Evolutionary conservation across 2,888 invertebrate genomes (phyloP).

Genomic region (Ditylenchus weischeri): DNA sequence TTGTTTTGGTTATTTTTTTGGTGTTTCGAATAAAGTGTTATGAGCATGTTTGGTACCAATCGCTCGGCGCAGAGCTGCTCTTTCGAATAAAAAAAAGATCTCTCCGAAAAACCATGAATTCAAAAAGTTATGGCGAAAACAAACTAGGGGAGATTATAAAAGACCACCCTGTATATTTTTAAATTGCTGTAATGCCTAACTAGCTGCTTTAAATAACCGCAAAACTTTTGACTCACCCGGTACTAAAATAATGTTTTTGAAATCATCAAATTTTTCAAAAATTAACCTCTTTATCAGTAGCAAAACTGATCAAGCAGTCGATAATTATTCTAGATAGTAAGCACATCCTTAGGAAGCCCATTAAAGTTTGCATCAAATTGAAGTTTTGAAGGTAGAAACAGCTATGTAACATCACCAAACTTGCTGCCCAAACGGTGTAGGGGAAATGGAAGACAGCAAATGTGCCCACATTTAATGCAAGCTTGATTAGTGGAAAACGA

Average conservation of each 20-base stretch:
- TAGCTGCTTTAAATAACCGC: no score
- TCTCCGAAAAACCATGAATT: no score
- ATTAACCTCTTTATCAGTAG: constrained; percentile 24
- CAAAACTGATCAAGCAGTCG: constrained; percentile 24
- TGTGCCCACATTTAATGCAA: constrained; percentile 8
- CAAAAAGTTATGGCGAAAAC: no score
- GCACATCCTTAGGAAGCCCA: constrained; percentile 20
- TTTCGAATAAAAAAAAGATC: no score
- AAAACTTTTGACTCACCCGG: no score
- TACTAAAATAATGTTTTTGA: no score
- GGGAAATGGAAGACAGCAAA: constrained; percentile 13
- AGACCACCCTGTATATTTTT: not conserved
- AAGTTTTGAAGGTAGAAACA: constrained; percentile 22
- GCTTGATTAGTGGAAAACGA: constrained; percentile 23
- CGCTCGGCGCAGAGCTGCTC: no score
- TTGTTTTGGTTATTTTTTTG: no score
- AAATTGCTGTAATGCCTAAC: not conserved
- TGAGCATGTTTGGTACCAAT: no score
- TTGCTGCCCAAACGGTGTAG: constrained; percentile 6
- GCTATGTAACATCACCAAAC: constrained; percentile 7
- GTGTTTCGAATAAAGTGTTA: no score
- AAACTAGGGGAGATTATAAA: no score
- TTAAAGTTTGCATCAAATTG: constrained; percentile 21
- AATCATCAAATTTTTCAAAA: no score
- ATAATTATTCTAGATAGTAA: constrained; percentile 21